Evolutionary conservation across 2,797 vertebrate genomes (phyloP).

Genomic region (Pitangus sulphuratus): DNA sequence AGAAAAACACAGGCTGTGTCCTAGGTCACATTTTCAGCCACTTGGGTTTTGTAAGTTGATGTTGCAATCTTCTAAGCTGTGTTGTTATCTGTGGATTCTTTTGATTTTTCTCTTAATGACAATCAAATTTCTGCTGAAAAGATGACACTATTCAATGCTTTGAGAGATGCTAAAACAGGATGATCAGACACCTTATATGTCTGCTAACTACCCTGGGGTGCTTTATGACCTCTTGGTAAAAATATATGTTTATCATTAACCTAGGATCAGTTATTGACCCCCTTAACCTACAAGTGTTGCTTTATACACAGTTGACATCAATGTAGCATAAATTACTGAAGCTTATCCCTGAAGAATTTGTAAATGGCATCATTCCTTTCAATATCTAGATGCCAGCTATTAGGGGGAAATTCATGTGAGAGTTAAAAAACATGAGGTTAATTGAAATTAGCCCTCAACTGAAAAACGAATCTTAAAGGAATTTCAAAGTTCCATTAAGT

Average conservation of each 20-base stretch:
- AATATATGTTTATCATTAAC: slow-evolving; percentile 8
- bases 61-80: not conserved
- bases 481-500: slow-evolving; percentile 32
- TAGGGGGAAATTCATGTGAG: not conserved
- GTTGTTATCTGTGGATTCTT: not conserved
- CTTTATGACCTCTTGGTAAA: not conserved
- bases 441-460: slow-evolving; percentile 35
- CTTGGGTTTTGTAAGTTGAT: not conserved
- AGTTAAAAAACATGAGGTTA: slow-evolving; percentile 29
- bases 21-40: not conserved
- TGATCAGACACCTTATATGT: not conserved
- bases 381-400: not conserved
- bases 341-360: not conserved
- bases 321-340: not conserved
- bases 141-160: not conserved
- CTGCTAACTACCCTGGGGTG: not conserved
- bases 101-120: not conserved
- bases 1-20: not conserved
- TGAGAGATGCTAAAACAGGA: not conserved
- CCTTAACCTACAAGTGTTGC: not conserved
- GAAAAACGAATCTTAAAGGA: slow-evolving; percentile 27
- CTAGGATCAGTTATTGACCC: not conserved
- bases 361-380: not conserved
- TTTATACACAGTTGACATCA: not conserved
- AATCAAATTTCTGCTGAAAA: not conserved